Base-by-base conservation (phyloP, 2,888 invertebrate species). In the Xestia ashworthii region DNA sequence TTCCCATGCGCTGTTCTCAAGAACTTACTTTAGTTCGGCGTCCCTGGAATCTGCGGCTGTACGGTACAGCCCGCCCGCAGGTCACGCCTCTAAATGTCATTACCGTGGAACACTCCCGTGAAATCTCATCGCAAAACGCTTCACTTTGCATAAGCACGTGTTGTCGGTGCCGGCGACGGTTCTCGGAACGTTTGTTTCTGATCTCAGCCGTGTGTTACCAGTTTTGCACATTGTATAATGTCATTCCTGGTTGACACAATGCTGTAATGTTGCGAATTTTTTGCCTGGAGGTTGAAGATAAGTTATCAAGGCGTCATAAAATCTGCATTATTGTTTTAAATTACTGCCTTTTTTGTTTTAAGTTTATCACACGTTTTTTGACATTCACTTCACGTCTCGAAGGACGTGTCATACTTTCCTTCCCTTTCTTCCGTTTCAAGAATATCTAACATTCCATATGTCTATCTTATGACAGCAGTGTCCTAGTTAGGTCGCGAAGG, bases 31-130 rank as follows among this genome's bases (percentile, higher is more conserved):
- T 78, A 71, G 68, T 73, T 67, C 83, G 82, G 83, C 76, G 76
- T 74, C 81, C 78, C 82, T 78, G 81, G 88, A 86, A 87, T 89
- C 76, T 86, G 87, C 82, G 87, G 82, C 81, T 84, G 88, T 89
- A 90, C 93, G 91, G 93, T 90, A 90, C 88, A 81, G 77, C 74
- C 86, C 64, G 86, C 86, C 87, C 85, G 83, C 88, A 73, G 89
- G 93, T 93, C 93, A 93, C 92, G 93, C 90, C 90, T 92, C 87
- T 84, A 90, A 93, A 93, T 93, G 92, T 91, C 93, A 91, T 93
- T 93, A 92, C 91, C 90, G 82, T 87, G 89, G 85, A 82, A 81
- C 87, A 85, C 76, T 82, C 87, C 87, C 87, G 86, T 87, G 89
- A 90, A 91, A 90, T 89, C 80, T 89, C 89, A 81, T 60, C 75